A percentile compares a stretch with the other conserved stretches of the same genome.
Evolutionary conservation across 2,797 vertebrate species (phyloP).

Genomic region (Micrastur ruficollis): DNA sequence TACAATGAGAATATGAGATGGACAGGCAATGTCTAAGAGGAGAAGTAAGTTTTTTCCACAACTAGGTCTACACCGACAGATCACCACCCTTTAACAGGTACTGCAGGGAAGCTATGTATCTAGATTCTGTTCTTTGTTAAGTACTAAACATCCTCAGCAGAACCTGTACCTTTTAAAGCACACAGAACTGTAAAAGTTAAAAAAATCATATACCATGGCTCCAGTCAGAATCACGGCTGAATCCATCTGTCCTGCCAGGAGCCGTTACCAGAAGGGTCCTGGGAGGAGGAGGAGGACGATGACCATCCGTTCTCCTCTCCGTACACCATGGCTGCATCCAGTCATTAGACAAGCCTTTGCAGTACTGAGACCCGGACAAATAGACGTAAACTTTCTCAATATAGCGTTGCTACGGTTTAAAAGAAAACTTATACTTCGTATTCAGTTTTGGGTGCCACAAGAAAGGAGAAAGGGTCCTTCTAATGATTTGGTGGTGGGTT

Average conservation of each 20-base stretch:
- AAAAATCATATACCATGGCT: accelerated
- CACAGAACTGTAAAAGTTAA: not conserved
- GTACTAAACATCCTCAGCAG: not conserved
- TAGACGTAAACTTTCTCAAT: not conserved
- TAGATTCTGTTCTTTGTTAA: not conserved
- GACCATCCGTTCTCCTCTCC: not conserved
- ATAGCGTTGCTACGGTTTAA: accelerated
- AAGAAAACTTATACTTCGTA: not conserved
- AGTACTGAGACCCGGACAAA: not conserved
- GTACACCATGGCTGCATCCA: not conserved
- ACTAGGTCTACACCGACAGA: not conserved
- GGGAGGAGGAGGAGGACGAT: not conserved
- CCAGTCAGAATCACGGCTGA: not conserved
- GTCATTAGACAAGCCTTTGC: too few relatives aligned
- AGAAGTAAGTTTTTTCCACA: not conserved
- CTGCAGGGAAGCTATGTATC: not conserved
- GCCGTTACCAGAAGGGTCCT: accelerated
- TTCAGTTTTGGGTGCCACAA: not conserved
- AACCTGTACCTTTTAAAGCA: not conserved
- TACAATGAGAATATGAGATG: not conserved
- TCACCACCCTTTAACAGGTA: not conserved
- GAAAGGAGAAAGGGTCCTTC: not conserved
- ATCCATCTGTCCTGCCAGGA: not conserved
- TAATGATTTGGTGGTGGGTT: not conserved
- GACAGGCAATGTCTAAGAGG: not conserved